Evolutionary conservation across 2,797 vertebrate species (phyloP), one percentile per base, ranked within the genome.

Genomic region (Coreius guichenoti): DNA sequence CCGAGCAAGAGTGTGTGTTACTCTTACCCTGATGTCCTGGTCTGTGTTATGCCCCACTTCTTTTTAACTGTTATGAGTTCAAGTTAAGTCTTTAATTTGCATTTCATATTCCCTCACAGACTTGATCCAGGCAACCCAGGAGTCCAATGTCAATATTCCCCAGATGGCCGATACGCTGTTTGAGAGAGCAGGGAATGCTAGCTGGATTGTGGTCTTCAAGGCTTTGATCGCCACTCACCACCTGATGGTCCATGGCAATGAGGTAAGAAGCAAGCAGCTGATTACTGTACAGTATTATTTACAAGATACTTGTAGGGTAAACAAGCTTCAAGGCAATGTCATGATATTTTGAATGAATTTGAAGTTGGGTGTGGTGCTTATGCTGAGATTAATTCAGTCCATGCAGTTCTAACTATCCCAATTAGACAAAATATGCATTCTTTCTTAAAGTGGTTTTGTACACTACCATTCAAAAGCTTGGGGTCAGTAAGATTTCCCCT

Each of bases 201-300:
- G 98, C 96, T 99, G 98, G 98, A 96, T 99, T 91, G 98, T 99
- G 31, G 98, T 99, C 78, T 99, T 98, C 94, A 99, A 99, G 94
- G 98, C 98, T 80, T 96, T 99, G 95, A 96, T 98, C 92, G 96
- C 98, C 85, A 99, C 98, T 69, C 98, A 99, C 91, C 97, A 99
- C 92, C 95, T 99, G 90, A 99, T 99, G 98, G 97, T 99, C 91
- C 96, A 98, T 29, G 98, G 98, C 80, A 99, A 99, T 39, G 98
- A 99, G 97, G 98, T 99, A 90, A 95, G 82, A 76, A 51, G 17
- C 80, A 73, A 61, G 26, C 36, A 39, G 16, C 36, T 61, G 33
- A 58, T 77, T 26, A 5, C 13, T 26, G 13, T 7, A n/a, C 49
- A 54, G 19, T 36, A 7, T 54, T 54, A 36, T 58, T 39, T n/a